Conservation (phyloP, 2,113 vertebrate species). For the Peromyscus leucopus region DNA sequence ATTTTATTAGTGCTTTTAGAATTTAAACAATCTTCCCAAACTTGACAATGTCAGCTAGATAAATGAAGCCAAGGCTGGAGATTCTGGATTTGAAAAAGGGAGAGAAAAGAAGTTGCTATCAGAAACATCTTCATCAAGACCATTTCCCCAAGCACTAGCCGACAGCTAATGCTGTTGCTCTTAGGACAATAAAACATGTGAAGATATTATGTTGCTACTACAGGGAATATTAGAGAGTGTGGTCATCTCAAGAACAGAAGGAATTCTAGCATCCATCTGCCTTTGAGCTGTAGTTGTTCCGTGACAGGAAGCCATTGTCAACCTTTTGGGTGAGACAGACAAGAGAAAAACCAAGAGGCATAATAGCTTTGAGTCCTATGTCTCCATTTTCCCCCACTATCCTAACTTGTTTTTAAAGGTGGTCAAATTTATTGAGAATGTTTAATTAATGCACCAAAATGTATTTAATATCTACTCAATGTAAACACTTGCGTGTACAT, state of each 20-base stretch:
- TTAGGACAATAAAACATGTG: not conserved
- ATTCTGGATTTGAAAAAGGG: not conserved
- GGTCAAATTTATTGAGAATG: not conserved
- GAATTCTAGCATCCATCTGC: not conserved
- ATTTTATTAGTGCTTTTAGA: conserved; percentile 1
- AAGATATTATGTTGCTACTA: not conserved
- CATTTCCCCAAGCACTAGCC: not conserved
- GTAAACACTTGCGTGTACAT: not conserved
- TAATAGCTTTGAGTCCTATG: not conserved
- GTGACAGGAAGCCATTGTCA: not conserved
- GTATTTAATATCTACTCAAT: not conserved
- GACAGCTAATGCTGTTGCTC: not conserved
- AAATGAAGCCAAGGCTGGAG: not conserved
- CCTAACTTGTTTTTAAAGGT: not conserved
- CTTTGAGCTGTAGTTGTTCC: not conserved
- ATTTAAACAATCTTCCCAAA: not conserved
- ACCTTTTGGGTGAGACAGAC: not conserved
- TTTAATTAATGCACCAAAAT: not conserved
- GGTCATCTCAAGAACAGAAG: not conserved
- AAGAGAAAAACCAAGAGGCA: not conserved
- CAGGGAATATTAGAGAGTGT: not conserved
- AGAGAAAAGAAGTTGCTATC: not conserved
- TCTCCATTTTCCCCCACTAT: not conserved
- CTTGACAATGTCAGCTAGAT: not conserved
- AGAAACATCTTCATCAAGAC: not conserved